Percentiles rank a stretch among this genome's conserved stretches.
phyloP scores from a whole-genome alignment of 1,140 invertebrate genomes.

The Anastrepha ludens region DNA sequence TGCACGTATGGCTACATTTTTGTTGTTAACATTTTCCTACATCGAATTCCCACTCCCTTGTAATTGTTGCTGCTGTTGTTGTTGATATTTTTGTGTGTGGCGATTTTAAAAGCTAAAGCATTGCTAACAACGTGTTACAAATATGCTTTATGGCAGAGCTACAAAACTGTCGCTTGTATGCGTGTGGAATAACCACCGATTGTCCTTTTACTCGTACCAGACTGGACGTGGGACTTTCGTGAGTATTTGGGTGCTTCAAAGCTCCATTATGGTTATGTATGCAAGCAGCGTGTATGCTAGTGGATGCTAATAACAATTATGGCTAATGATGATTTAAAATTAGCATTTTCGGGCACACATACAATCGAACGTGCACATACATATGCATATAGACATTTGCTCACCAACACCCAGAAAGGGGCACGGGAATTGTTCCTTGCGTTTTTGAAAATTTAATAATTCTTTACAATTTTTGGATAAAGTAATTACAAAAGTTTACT shows the following conservation, averaged over 20 bases:
- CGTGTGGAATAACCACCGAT: neutral
- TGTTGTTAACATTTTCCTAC: neutral
- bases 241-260: neutral
- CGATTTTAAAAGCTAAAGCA: conserved; percentile 20
- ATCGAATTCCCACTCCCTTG: no score
- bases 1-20: neutral
- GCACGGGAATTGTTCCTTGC: no score
- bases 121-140: conserved; percentile 15
- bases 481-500: no score
- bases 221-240: neutral
- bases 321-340: conserved; percentile 47
- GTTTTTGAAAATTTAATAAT: no score
- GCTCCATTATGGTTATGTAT: neutral
- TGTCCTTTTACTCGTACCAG: no score
- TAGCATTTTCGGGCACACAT: neutral
- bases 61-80: neutral
- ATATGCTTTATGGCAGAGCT: conserved; percentile 31
- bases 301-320: conserved; percentile 32
- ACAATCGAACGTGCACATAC: neutral
- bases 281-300: neutral
- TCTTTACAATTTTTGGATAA: no score
- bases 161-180: neutral
- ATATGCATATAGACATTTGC: neutral
- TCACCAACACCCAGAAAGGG: neutral
- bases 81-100: neutral